Evolutionary conservation across 1,140 invertebrate genomes (phyloP).

Genomic region (Oppia nitens): DNA sequence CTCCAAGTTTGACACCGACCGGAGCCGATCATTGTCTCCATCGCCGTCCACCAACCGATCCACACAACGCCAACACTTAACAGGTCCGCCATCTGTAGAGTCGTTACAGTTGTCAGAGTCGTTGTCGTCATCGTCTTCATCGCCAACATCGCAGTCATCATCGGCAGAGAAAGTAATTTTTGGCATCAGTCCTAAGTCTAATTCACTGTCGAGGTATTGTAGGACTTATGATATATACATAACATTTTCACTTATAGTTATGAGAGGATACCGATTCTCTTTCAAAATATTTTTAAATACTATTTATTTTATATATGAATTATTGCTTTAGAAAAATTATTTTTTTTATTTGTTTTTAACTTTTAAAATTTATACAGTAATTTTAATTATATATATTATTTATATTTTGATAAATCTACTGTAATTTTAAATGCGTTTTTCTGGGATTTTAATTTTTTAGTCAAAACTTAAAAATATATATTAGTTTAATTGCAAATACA

Average conservation of each 20-base stretch:
- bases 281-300: not conserved
- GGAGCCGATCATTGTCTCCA: not conserved
- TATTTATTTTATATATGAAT: not conserved
- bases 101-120: not conserved
- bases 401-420: no score
- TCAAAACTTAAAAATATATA: no score
- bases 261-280: not conserved
- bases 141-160: not conserved
- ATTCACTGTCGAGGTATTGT: constrained; percentile 12
- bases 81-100: not conserved
- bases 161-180: not conserved
- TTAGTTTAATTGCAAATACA: no score
- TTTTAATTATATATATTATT: not conserved
- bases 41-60: not conserved
- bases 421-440: no score
- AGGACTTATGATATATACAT: no score
- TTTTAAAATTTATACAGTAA: not conserved
- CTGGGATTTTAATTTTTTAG: no score
- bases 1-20: not conserved
- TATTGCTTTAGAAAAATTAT: not conserved
- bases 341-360: not conserved
- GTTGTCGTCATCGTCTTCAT: not conserved
- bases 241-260: no score
- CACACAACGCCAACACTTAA: not conserved
- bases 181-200: constrained; percentile 14